Evolutionary conservation across 2,888 invertebrate species (phyloP).

Genomic region (Neoascia interrupta): DNA sequence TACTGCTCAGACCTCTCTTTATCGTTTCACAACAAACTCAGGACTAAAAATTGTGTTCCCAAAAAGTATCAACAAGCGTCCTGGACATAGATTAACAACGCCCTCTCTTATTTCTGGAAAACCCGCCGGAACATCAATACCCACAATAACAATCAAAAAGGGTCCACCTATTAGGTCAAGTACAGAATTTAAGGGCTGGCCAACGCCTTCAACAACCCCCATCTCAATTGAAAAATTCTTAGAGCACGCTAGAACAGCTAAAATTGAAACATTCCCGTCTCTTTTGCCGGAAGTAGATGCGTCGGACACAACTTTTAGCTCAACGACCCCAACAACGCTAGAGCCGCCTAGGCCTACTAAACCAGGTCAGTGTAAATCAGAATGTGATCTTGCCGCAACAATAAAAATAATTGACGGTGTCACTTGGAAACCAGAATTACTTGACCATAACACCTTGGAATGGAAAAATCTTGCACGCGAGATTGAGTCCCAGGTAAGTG

Average conservation of each 20-base stretch:
- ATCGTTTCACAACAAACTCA: too few species aligned
- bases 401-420: slow-evolving; percentile 91
- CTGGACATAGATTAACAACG: slow-evolving; percentile 82
- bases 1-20: too few species aligned
- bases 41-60: slow-evolving; percentile 88
- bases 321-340: slow-evolving; percentile 85
- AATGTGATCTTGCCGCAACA: slow-evolving; percentile 92
- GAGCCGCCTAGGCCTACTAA: slow-evolving; percentile 86
- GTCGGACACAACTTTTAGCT: slow-evolving; percentile 80
- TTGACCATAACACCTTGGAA: slow-evolving; percentile 92
- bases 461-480: slow-evolving; percentile 91
- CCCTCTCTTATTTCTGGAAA: slow-evolving; percentile 79
- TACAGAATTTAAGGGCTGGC: slow-evolving; percentile 95
- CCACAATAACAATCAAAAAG: slow-evolving; percentile 87
- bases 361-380: slow-evolving; percentile 87
- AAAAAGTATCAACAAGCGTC: slow-evolving; percentile 82
- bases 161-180: slow-evolving; percentile 93
- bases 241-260: slow-evolving; percentile 84
- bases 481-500: slow-evolving; percentile 87
- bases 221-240: slow-evolving; percentile 90
- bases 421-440: slow-evolving; percentile 91
- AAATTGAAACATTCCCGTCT: slow-evolving; percentile 81
- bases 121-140: slow-evolving; percentile 80
- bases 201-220: slow-evolving; percentile 92
- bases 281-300: slow-evolving; percentile 75